Evolutionary conservation across 1,140 invertebrate genomes (phyloP), one percentile per base, ranked within the genome.

Genomic region (Dolichoris vasculosae): DNA sequence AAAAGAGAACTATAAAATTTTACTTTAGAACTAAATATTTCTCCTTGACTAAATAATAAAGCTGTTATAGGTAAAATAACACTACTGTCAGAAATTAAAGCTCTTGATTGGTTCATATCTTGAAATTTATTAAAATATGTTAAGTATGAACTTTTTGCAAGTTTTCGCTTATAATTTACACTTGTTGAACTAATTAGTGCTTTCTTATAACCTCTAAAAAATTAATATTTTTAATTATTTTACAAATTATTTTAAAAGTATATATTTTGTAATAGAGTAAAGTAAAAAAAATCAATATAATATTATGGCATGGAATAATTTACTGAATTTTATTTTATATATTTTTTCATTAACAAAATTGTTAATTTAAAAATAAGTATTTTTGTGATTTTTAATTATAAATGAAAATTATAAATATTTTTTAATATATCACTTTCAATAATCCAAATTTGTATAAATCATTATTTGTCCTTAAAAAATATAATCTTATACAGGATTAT

Each of bases 151-250:
- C 90, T 90, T 59, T 92, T 89, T 63, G 90, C 91, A 75, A 90
- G 88, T 35, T 87, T 90, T 77, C 93, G 89, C 23, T 92, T 92
- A 81, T 94, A 91, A 90, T 95, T 95, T 1, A 95, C 94, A 89
- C 94, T 95, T 71, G 95, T 94, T 38, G 93, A 88, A 17, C 91
- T 90, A 4, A 95, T 90, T 81, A 93, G 91, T 8, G 93, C 94
- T 40, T 90, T 90, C 7, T 91, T 89, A 9, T 93, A 91, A 86
- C 91, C 89, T 67, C 95, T 95, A 86, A 83, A 89, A 89, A 59
- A 80, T 9, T 88, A 77, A 86, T 8, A 59, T 43, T 17, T 55
- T n/a, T n/a, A n/a, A n/a, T n/a, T n/a, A n/a, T n/a, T n/a, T n/a
- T n/a, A n/a, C n/a, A n/a, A n/a, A n/a, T n/a, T n/a, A n/a, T n/a